Evolutionary conservation across 2,888 invertebrate species (phyloP), one percentile per base, ranked within the genome.

Genomic region (Tubulanus polymorphus): DNA sequence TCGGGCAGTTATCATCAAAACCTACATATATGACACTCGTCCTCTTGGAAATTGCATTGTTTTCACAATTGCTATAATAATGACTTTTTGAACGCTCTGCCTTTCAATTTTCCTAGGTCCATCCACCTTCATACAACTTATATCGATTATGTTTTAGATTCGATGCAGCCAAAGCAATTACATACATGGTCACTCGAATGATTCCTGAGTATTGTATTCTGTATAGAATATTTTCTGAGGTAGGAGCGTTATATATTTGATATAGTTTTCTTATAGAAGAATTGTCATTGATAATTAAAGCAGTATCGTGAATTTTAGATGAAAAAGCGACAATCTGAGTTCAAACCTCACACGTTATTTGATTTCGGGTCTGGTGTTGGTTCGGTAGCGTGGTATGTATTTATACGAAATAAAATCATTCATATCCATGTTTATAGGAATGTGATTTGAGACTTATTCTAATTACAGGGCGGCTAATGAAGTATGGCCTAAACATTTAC

Each of bases 351-450:
- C 56, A 85, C 86, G 57, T 84, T 92, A 63, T 89, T 94, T 66
- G 94, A 96, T 80, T 93, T 91, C 78, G 96, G 95, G 0, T 91
- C 93, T 3, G 96, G 96, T 0, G 80, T 91, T 3, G 94, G 93
- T 0, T 88, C 90, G 0, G 89, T 86, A 0, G 85, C 87, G 53
- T 93, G 93, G 93, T 84, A 71, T 69, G 71, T 63, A 53, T n/a
- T 28, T 49, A 52, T 51, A 48, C 25, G 30, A 6, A 45, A 54
- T 18, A 46, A n/a, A 2, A 18, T 15, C 50, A 20, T 51, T 10
- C 12, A 45, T 30, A n/a, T 2, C 26, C 10, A 3, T 54, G 30
- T 8, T 20, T 48, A 37, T 32, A 27, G 15, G 10, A 15, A 12
- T 3, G 12, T 12, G 15, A 18, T 41, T 29, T 41, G n/a, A 18